Evolutionary conservation across 2,888 invertebrate genomes (phyloP).

Genomic region (Entomobrya proxima): DNA sequence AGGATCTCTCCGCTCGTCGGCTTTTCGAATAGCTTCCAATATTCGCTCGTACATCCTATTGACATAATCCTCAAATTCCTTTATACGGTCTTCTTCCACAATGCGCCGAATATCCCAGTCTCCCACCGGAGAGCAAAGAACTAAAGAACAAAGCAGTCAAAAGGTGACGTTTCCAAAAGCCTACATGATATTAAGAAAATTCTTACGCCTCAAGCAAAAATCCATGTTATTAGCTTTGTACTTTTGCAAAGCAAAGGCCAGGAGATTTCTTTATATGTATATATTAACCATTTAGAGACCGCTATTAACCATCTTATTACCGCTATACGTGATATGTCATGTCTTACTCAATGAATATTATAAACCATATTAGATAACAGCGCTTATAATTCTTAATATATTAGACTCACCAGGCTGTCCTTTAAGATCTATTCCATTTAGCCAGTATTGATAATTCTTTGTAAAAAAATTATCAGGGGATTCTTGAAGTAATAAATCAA

Average conservation of each 20-base stretch:
- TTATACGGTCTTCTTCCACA: slow-evolving; percentile 34
- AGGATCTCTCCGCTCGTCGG: slow-evolving; percentile 5
- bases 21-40: slow-evolving; percentile 26
- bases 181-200: background rate
- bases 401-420: slow-evolving; percentile 47
- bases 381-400: background rate
- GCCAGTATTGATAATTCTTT: slow-evolving; percentile 43
- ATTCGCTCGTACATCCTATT: slow-evolving; percentile 58
- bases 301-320: too few relatives aligned
- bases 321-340: too few relatives aligned
- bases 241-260: background rate
- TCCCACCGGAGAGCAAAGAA: slow-evolving; percentile 22
- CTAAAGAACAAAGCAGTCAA: too few relatives aligned
- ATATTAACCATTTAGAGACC: too few relatives aligned
- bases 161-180: too few relatives aligned
- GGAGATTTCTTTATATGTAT: too few relatives aligned
- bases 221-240: background rate
- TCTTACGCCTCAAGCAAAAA: background rate
- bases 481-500: slow-evolving; percentile 28
- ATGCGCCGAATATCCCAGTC: slow-evolving; percentile 49
- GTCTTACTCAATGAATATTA: too few relatives aligned
- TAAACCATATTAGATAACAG: too few relatives aligned
- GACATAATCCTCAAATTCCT: slow-evolving; percentile 51
- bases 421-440: slow-evolving; percentile 34
- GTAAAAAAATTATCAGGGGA: slow-evolving; percentile 39